Evolutionary conservation across 2,888 invertebrate species (phyloP).

Genomic region (Acleris cristana): DNA sequence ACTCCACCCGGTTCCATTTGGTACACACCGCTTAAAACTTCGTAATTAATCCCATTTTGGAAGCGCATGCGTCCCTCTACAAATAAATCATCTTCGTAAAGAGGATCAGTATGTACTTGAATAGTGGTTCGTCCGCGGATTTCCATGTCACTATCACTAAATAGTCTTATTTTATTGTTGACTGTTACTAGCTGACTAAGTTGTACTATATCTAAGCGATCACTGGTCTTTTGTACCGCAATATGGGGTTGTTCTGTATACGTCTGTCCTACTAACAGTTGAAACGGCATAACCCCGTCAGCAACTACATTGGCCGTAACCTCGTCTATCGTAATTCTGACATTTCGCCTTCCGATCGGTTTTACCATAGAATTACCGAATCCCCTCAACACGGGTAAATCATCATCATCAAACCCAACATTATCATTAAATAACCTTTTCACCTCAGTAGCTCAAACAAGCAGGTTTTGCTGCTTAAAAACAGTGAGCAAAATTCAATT

Average conservation of each 20-base stretch:
- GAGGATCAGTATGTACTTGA: conserved; percentile 4
- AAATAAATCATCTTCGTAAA: neutral
- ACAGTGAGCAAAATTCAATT: no score
- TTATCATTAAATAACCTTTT: conserved; percentile 20
- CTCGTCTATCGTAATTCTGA: conserved; percentile 6
- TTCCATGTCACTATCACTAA: conserved; percentile 1
- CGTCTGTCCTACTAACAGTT: conserved; percentile 16
- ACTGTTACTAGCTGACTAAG: neutral
- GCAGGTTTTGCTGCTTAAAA: no score
- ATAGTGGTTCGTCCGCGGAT: neutral
- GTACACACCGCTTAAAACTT: neutral
- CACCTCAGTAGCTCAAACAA: no score
- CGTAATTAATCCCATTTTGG: neutral
- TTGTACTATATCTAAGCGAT: conserved; percentile 6
- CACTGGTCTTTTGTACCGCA: conserved; percentile 4
- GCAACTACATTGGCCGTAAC: neutral
- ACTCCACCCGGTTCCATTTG: neutral
- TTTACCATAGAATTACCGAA: conserved; percentile 33
- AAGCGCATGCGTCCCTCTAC: neutral
- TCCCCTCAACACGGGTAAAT: conserved; percentile 33
- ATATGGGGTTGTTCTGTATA: conserved; percentile 15
- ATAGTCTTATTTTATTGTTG: conserved; percentile 5
- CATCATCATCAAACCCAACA: neutral
- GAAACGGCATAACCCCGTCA: conserved; percentile 2
- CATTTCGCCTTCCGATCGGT: conserved; percentile 8